Percentiles rank a stretch among this genome's conserved stretches.
These are phyloP conservation scores for Laticauda laticaudata DNA, from an alignment of 2,113 vertebrate species.

Conservation along the genomic window DNA sequence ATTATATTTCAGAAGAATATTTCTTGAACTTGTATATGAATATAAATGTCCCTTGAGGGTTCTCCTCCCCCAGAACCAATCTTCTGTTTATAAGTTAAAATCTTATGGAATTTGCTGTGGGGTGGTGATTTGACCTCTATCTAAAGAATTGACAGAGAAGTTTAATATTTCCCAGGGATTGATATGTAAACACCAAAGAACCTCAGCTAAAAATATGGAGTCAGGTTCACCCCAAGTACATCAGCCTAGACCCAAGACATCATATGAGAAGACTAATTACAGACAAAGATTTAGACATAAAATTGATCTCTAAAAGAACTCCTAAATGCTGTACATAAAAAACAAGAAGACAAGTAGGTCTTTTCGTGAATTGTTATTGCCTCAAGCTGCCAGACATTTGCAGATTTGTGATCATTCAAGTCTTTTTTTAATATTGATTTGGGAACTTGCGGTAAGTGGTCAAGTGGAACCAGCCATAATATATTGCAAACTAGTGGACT, in stretches of 20 bases:
- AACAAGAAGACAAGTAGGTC: not conserved
- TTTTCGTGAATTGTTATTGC: not conserved
- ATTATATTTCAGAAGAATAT: conserved; percentile 3
- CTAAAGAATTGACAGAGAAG: not conserved
- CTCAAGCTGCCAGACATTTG: not conserved
- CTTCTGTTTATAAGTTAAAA: not conserved
- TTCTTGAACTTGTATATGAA: conserved; percentile 4
- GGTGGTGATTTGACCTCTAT: not conserved
- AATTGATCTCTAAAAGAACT: not conserved
- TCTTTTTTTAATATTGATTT: not conserved
- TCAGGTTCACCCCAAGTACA: no score
- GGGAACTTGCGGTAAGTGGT: not conserved
- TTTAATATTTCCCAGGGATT: not conserved
- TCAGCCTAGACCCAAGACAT: not conserved
- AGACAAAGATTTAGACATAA: not conserved
- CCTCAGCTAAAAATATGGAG: not conserved
- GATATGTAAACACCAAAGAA: not conserved
- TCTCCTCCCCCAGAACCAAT: not conserved
- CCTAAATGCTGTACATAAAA: not conserved
- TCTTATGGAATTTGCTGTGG: not conserved
- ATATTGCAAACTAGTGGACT: not conserved
- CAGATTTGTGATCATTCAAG: not conserved
- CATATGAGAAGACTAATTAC: not conserved
- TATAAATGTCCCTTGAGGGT: not conserved
- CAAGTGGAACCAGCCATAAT: not conserved